phyloP scores from a whole-genome alignment of 2,888 invertebrate species.

The Tetragonisca angustula region DNA sequence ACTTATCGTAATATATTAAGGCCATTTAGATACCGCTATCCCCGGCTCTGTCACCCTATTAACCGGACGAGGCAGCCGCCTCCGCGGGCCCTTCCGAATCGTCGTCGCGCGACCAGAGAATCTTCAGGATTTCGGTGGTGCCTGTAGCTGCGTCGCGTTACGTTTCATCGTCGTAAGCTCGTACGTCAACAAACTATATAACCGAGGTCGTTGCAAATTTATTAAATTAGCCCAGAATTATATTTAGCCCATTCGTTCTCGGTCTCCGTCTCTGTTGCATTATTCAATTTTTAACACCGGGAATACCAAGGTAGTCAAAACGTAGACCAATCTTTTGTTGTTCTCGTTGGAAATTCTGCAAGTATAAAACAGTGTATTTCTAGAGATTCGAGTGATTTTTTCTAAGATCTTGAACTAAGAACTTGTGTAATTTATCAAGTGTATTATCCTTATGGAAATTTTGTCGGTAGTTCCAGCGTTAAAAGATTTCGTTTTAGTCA shows the following conservation, averaged over 20 bases:
- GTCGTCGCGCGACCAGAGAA: not conserved
- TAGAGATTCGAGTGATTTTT: no score
- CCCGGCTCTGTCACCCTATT: slow-evolving; percentile 65
- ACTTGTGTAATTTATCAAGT: no score
- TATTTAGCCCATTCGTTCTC: no score
- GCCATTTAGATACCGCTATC: slow-evolving; percentile 68
- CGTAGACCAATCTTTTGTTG: no score
- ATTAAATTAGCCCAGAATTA: not conserved
- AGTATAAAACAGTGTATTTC: no score
- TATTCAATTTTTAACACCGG: no score
- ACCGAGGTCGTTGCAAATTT: not conserved
- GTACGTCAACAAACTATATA: not conserved
- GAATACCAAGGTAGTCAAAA: no score
- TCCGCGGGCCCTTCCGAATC: slow-evolving; percentile 13
- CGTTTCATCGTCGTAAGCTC: not conserved
- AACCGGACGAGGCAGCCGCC: slow-evolving; percentile 40
- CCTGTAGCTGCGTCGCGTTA: not conserved
- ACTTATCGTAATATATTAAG: slow-evolving; percentile 62
- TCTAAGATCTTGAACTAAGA: no score
- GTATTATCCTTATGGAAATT: no score
- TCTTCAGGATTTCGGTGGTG: not conserved
- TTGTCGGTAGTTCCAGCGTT: no score
- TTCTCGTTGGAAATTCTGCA: no score
- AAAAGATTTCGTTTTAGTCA: not conserved
- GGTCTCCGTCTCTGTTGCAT: no score